Evolutionary conservation across 2,113 vertebrate species (phyloP).

Genomic region (Cariama cristata): DNA sequence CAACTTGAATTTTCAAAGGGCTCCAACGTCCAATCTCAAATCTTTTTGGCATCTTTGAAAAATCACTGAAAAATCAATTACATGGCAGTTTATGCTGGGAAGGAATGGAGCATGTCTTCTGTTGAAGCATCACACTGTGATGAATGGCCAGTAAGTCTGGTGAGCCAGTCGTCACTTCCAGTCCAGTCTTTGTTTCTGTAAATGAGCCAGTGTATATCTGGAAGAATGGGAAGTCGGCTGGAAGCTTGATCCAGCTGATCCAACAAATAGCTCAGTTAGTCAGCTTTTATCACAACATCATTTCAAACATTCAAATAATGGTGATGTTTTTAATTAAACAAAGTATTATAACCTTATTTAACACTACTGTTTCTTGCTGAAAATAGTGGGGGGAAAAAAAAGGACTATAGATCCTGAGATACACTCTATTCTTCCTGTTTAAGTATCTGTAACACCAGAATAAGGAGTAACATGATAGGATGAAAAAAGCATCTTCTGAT

Average conservation of each 20-base stretch:
- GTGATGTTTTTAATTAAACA: not conserved
- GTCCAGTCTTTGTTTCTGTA: not conserved
- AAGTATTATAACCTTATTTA: not conserved
- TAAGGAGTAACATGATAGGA: not conserved
- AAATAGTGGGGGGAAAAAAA: not conserved
- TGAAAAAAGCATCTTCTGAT: not conserved
- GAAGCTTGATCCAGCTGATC: constrained; percentile 27
- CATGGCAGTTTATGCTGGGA: not conserved
- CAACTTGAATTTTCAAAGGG: constrained; percentile 10
- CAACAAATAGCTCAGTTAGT: constrained; percentile 10
- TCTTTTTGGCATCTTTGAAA: not conserved
- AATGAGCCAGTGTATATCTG: constrained; percentile 28
- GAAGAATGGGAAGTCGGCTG: constrained; percentile 20
- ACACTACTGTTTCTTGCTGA: not conserved
- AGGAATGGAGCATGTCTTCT: not conserved
- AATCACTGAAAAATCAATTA: not conserved
- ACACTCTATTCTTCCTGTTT: not conserved
- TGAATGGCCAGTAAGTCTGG: constrained; percentile 21
- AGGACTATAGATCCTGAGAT: not conserved
- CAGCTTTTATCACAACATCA: no score
- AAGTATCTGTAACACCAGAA: not conserved
- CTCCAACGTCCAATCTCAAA: not conserved
- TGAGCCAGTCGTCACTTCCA: not conserved
- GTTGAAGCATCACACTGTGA: not conserved
- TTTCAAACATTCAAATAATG: not conserved